phyloP scores from a whole-genome alignment of 2,113 vertebrate genomes.

The Stercorarius parasiticus region DNA sequence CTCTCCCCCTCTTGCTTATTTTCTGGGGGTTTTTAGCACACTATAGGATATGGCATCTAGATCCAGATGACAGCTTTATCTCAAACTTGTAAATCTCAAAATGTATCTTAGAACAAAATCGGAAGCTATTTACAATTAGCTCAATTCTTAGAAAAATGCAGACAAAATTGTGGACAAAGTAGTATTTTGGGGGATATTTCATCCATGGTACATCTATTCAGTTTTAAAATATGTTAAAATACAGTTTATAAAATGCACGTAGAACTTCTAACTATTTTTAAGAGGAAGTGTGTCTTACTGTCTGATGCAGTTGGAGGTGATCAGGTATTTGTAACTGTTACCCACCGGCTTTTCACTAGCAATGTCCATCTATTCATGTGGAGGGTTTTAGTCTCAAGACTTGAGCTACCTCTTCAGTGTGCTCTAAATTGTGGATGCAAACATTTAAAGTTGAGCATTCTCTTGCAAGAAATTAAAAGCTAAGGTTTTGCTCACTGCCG shows the following conservation, averaged over 20 bases:
- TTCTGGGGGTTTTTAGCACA: not conserved
- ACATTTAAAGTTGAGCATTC: not conserved
- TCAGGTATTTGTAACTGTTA: not conserved
- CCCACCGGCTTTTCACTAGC: not conserved
- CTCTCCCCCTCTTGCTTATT: not conserved
- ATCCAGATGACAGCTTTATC: not conserved
- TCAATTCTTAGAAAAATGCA: not conserved
- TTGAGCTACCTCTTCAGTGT: not conserved
- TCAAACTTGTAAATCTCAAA: not conserved
- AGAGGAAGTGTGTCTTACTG: not conserved
- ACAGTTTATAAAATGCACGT: not conserved
- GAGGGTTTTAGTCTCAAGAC: not conserved
- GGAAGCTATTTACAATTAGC: not conserved
- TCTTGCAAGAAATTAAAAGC: not conserved
- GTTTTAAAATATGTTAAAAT: not conserved
- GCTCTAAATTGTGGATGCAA: not conserved
- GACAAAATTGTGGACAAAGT: not conserved
- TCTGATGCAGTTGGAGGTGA: not conserved
- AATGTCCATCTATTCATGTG: not conserved
- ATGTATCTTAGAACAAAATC: not conserved
- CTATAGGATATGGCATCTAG: not conserved
- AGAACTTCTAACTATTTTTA: not conserved
- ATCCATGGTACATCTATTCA: rapidly evolving
- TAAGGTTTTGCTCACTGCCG: not conserved
- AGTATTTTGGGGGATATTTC: not conserved